Base-by-base conservation (phyloP, 2,113 vertebrate genomes). In the Paraplagusia blochii region DNA sequence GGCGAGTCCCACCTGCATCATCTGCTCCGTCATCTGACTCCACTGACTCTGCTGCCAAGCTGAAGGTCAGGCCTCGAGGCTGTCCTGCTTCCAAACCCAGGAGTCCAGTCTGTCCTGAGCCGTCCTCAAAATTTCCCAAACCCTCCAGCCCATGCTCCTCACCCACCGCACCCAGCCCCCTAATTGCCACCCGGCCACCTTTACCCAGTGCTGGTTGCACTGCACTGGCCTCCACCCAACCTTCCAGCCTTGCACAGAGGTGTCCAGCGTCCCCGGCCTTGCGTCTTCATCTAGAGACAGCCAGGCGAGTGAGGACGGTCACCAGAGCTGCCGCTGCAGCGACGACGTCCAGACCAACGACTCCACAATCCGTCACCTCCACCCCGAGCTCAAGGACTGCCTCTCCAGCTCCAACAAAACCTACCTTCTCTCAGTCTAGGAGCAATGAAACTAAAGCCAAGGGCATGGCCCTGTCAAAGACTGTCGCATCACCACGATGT, bases 41-140 rank as follows among this genome's bases (percentile, higher is more conserved):
- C 1, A 18, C 70, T 1, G 38, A 54, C 44, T 42, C 88, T 7
- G 33, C 66, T 7, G 64, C 71, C 63, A 73, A 76, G 53, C 76
- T 48, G 16, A 90, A 84, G 56, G 47, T 74, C 33, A 58, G 74
- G 1, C 22, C 13, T 8, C 74, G 71, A 14, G 87, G 80, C 55
- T 79, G 62, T 6, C 29, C 53, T 38, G 40, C 79, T 14, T 66
- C 88, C 1, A 47, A 85, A 38, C 47, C 65, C 0, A 81, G 88
- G 64, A 82, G 60, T 29, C 86, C 86, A 0, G 77, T 89, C 56
- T 84, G 88, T n/a, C 83, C 93, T 0, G 90, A 92, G 73, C 87
- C 85, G 0, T 47, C 85, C 49, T 87, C 86, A 67, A 96, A 93
- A 80, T 86, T 69, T 40, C 83, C 87, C 63, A 74, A 89, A n/a